phyloP scores from a whole-genome alignment of 2,888 invertebrate genomes.

The Zootermopsis nevadensis region DNA sequence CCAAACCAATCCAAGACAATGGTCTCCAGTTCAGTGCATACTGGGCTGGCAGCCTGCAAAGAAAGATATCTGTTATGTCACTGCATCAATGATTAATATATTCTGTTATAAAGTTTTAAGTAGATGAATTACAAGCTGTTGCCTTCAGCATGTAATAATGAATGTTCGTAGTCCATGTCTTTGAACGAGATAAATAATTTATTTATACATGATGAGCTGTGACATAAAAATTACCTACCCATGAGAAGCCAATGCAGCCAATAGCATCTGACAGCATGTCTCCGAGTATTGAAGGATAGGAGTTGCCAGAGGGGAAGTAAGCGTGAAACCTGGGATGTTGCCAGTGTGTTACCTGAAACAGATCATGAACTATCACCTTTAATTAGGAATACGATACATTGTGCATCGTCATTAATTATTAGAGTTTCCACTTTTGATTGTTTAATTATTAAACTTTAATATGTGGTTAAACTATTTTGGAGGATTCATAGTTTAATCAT shows the following conservation, averaged over 20 bases:
- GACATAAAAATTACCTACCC: conserved; percentile 62
- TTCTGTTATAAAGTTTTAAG: too few species aligned
- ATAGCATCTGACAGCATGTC: conserved; percentile 73
- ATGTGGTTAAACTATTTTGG: too few species aligned
- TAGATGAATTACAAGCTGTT: too few species aligned
- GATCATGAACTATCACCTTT: too few species aligned
- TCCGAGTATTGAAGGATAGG: conserved; percentile 72
- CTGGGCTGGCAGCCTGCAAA: conserved; percentile 83
- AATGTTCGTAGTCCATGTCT: too few species aligned
- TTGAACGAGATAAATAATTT: neutral
- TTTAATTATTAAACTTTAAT: too few species aligned
- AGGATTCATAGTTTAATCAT: too few species aligned
- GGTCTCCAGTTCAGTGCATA: conserved; percentile 86
- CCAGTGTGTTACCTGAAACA: conserved; percentile 71
- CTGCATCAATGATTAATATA: too few species aligned
- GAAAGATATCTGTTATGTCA: neutral
- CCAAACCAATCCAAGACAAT: conserved; percentile 88
- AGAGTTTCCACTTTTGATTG: too few species aligned
- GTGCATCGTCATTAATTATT: too few species aligned
- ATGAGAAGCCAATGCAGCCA: conserved; percentile 73
- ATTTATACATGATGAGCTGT: neutral
- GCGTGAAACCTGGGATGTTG: conserved; percentile 75
- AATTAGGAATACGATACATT: neutral
- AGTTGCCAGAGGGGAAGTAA: conserved; percentile 74
- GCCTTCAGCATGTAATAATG: too few species aligned